Percentiles rank a stretch among this genome's conserved stretches.
phyloP scores from a whole-genome alignment of 2,113 vertebrate species.

The Pluvialis apricaria region DNA sequence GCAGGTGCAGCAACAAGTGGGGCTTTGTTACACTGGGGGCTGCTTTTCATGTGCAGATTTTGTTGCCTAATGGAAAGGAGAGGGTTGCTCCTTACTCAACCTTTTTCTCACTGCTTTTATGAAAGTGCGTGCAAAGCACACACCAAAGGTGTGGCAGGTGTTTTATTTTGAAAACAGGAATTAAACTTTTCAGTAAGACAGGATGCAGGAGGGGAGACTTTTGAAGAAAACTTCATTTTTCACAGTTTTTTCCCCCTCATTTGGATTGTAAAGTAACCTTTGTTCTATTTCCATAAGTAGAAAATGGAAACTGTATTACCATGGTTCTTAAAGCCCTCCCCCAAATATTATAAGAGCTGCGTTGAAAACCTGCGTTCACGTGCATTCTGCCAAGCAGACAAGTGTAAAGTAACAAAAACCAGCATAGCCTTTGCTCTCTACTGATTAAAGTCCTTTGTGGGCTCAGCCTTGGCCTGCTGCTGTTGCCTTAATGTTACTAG shows the following conservation, averaged over 20 bases:
- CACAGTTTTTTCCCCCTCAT: rapidly evolving
- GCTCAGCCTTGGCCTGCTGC: neutral
- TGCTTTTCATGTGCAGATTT: neutral
- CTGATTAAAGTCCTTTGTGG: neutral
- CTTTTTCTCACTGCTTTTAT: neutral
- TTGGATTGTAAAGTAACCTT: neutral
- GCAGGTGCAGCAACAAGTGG: neutral
- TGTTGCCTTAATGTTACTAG: neutral
- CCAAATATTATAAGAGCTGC: neutral
- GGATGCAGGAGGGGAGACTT: neutral
- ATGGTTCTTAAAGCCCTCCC: neutral
- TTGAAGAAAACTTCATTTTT: neutral
- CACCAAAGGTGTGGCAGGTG: neutral
- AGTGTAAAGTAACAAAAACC: neutral
- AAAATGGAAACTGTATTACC: neutral
- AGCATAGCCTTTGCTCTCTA: neutral
- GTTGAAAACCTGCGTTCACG: rapidly evolving
- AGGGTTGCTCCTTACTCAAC: neutral
- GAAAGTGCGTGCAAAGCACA: neutral
- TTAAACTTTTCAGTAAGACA: neutral
- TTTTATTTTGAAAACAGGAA: neutral
- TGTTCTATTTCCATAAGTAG: neutral
- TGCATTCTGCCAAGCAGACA: neutral
- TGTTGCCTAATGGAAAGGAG: neutral
- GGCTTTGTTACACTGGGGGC: neutral